Base-by-base conservation (phyloP, 2,113 vertebrate genomes). In the Tursiops truncatus region DNA sequence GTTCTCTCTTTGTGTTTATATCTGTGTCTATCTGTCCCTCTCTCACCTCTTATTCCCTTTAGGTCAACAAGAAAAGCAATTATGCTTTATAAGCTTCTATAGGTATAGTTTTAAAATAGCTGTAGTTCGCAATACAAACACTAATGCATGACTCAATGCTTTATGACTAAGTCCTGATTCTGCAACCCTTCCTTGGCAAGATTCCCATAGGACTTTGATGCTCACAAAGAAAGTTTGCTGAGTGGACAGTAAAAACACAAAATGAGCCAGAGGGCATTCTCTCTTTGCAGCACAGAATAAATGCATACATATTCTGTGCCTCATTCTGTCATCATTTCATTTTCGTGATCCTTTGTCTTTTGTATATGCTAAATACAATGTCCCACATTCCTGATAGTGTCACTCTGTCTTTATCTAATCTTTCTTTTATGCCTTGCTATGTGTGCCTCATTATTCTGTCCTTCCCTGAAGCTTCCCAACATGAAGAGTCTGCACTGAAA, bases 361-460 rank as follows among this genome's bases (percentile, higher is more conserved):
- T 58, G 36, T 91, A 67, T 93, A 71, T 41, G 73, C 25, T 94
- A 71, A 73, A 31, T 53, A 71, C 14, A 50, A 33, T 44, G 89
- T 70, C 13, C 58, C 31, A 14, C 0, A 0, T 50, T 0, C 0
- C 86, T 56, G 26, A 96, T 74, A 86, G 2, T 14, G 1, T 90
- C 96, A 90, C 44, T 97, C 44, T n/a, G 65, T 73, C 83, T 94
- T 94, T 67, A 90, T 79, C 81, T 97, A 8, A 53, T 94, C 56
- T 91, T 50, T 91, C 23, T 96, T 96, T 94, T 85, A 65, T 95
- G 71, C 85, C 79, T 94, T 3, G 36, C 96, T 96, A 44, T 63
- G 13, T 41, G 25, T 36, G 63, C 58, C 68, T 97, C 76, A 93
- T 98, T 98, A 97, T 88, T 95, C 74, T 92, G 87, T 62, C 25